Evolutionary conservation across 1,140 invertebrate species (phyloP).

Genomic region (Eriosoma lanigerum): DNA sequence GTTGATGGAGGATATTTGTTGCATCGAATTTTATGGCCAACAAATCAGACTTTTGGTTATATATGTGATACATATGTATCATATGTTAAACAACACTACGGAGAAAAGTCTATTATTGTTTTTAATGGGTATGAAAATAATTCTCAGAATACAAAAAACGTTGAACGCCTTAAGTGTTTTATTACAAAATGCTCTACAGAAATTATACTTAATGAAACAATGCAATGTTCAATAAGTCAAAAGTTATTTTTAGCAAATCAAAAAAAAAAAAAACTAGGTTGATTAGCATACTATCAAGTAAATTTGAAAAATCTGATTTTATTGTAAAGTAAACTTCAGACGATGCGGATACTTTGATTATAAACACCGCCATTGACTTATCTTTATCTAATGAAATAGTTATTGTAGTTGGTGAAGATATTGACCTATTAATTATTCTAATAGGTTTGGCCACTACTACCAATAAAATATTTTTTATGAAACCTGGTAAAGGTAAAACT

Average conservation of each 20-base stretch:
- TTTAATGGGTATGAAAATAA: slow-evolving; percentile 15
- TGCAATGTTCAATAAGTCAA: background rate
- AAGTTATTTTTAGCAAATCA: slow-evolving; percentile 15
- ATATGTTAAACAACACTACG: background rate
- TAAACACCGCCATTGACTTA: slow-evolving; percentile 13
- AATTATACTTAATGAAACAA: slow-evolving; percentile 8
- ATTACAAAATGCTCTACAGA: background rate
- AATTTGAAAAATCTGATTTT: background rate
- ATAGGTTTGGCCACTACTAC: background rate
- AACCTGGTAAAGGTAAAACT: slow-evolving; percentile 16
- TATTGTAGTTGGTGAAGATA: slow-evolving; percentile 26
- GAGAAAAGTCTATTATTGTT: background rate
- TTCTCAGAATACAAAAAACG: background rate
- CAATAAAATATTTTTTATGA: slow-evolving; percentile 25
- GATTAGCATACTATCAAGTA: background rate
- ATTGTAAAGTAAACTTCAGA: background rate
- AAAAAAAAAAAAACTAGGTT: slow-evolving; percentile 30
- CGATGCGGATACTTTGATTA: background rate
- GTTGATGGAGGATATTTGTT: slow-evolving; percentile 55
- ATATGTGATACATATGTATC: background rate
- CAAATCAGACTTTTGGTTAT: slow-evolving; percentile 44
- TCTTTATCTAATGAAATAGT: background rate
- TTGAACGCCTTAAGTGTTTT: background rate
- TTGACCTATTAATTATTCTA: slow-evolving; percentile 23
- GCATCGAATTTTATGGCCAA: slow-evolving; percentile 54